Percentiles rank a stretch among this genome's conserved stretches.
phyloP scores from a whole-genome alignment of 2,888 invertebrate genomes.

The Athalia cordata region DNA sequence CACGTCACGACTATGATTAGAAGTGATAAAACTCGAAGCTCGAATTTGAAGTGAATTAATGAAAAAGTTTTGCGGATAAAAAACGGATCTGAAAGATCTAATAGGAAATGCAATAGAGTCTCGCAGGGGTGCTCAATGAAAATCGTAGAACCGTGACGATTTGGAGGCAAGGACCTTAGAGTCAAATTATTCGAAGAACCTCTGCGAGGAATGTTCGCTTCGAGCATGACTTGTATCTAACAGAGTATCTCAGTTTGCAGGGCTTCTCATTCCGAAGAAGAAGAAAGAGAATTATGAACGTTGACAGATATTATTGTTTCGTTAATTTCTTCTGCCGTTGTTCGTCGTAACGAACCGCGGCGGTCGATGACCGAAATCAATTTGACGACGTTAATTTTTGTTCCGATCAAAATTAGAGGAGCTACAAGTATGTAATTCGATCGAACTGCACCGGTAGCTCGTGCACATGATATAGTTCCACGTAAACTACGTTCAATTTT shows the following conservation, averaged over 20 bases:
- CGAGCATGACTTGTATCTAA: slow-evolving; percentile 67
- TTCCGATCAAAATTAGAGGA: no score
- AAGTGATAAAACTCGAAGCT: no score
- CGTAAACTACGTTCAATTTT: no score
- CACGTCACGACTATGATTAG: no score
- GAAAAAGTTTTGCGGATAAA: neutral
- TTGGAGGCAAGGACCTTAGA: slow-evolving; percentile 25
- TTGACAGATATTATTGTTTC: neutral
- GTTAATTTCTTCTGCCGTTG: no score
- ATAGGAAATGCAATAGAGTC: neutral
- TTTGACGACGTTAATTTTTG: no score
- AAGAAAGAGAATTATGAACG: neutral
- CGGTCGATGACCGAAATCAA: no score
- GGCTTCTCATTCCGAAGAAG: slow-evolving; percentile 36
- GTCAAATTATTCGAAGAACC: slow-evolving; percentile 57
- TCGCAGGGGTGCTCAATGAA: slow-evolving; percentile 13
- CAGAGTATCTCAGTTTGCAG: slow-evolving; percentile 50
- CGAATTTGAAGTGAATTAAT: no score
- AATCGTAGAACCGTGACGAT: slow-evolving; percentile 29
- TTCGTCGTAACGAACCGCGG: no score
- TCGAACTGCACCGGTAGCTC: no score
- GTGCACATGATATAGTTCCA: no score
- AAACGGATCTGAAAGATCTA: neutral
- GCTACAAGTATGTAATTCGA: no score
- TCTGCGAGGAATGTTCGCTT: slow-evolving; percentile 64